Evolutionary conservation across 35 echinoderm and acorn worm species (phyloP).

Genomic region (Apostichopus californicus): DNA sequence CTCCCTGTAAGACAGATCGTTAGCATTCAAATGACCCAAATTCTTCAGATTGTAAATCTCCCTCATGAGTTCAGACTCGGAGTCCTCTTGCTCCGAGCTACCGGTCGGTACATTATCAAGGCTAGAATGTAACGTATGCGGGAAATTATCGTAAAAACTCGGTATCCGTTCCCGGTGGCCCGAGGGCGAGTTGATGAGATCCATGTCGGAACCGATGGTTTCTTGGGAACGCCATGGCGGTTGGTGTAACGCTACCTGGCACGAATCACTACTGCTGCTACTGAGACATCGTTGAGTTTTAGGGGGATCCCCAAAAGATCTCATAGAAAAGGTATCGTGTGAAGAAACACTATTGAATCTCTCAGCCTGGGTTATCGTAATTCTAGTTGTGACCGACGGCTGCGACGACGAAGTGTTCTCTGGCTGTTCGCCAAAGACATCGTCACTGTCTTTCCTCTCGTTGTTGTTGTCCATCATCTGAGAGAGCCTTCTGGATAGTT

Average conservation of each 20-base stretch:
- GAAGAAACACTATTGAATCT: slow-evolving; percentile 41
- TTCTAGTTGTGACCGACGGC: background rate
- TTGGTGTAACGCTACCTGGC: slow-evolving; percentile 44
- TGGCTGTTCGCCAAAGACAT: slow-evolving; percentile 59
- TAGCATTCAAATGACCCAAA: slow-evolving; percentile 58
- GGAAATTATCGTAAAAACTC: slow-evolving; percentile 93
- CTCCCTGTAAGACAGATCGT: background rate
- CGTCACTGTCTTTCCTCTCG: slow-evolving; percentile 66
- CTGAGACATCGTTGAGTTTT: slow-evolving; percentile 38
- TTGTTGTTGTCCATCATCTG: slow-evolving; percentile 87
- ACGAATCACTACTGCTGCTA: slow-evolving; percentile 83
- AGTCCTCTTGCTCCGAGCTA: slow-evolving; percentile 62
- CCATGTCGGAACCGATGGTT: slow-evolving; percentile 48
- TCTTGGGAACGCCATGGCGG: slow-evolving; percentile 58
- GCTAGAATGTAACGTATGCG: slow-evolving; percentile 88
- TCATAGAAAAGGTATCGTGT: slow-evolving; percentile 21
- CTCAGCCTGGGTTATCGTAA: slow-evolving; percentile 22
- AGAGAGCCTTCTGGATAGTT: slow-evolving; percentile 39
- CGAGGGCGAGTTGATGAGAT: background rate
- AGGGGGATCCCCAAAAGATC: slow-evolving; percentile 26
- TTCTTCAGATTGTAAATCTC: slow-evolving; percentile 96
- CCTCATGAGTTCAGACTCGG: slow-evolving; percentile 83
- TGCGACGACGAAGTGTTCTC: too few relatives aligned
- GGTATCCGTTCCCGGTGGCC: slow-evolving; percentile 32
- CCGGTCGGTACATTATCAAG: slow-evolving; percentile 64